Evolutionary conservation across 1,140 invertebrate species (phyloP).

Genomic region (Sinonovacula constricta): DNA sequence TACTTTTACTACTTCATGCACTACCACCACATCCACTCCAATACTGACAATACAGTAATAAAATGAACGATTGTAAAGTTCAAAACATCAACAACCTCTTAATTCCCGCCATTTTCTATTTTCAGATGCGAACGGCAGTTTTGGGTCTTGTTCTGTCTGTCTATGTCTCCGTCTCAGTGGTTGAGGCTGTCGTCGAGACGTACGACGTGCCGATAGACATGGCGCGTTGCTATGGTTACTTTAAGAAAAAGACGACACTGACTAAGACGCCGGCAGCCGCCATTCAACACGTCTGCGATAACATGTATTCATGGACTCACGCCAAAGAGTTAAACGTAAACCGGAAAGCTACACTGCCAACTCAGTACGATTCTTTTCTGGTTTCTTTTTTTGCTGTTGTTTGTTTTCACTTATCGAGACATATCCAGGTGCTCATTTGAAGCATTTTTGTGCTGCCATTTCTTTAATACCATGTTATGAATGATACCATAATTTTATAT

Average conservation of each 20-base stretch:
- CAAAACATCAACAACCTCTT: too few relatives aligned
- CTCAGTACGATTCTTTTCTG: slow-evolving; percentile 28
- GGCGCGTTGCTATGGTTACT: slow-evolving; percentile 11
- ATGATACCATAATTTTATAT: too few relatives aligned
- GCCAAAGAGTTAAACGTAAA: slow-evolving; percentile 16
- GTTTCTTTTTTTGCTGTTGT: too few relatives aligned
- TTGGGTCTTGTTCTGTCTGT: not conserved
- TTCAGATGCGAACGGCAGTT: slow-evolving; percentile 35
- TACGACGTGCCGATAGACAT: slow-evolving; percentile 20
- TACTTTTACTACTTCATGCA: too few relatives aligned
- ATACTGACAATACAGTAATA: too few relatives aligned
- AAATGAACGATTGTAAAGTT: too few relatives aligned
- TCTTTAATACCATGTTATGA: too few relatives aligned
- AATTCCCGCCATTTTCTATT: too few relatives aligned
- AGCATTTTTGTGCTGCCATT: too few relatives aligned
- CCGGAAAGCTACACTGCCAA: not conserved
- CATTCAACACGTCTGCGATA: slow-evolving; percentile 28
- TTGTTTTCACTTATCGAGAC: too few relatives aligned
- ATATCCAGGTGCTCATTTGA: too few relatives aligned
- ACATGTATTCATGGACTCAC: slow-evolving; percentile 26
- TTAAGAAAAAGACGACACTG: slow-evolving; percentile 20
- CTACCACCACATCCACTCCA: too few relatives aligned
- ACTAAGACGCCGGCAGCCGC: slow-evolving; percentile 15
- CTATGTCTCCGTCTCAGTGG: not conserved
- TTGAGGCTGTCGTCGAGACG: not conserved